A percentile compares a stretch with the other conserved stretches of the same genome.
These are phyloP conservation scores for Dicentrarchus labrax DNA, from an alignment of 2,113 vertebrate genomes.

Conservation along the genomic window DNA sequence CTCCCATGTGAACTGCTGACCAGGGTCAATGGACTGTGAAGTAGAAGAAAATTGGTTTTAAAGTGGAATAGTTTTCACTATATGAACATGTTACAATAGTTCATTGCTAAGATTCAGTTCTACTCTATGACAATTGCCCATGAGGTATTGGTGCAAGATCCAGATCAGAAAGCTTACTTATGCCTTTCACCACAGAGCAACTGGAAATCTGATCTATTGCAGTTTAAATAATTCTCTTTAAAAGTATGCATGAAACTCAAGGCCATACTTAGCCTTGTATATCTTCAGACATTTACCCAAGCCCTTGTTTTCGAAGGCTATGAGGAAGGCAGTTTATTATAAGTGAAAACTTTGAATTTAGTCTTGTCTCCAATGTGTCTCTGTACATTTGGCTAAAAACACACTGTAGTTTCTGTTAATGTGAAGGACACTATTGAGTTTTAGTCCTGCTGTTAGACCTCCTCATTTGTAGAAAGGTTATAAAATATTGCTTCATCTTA, in stretches of 20 bases:
- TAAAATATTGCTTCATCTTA: conserved; percentile 14
- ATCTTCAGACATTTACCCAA: conserved; percentile 1
- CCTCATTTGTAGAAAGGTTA: not conserved
- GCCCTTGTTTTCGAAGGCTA: conserved; percentile 6
- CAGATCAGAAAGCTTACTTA: conserved; percentile 5
- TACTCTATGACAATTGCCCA: not conserved
- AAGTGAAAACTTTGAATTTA: conserved; percentile 56
- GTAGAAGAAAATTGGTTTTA: conserved; percentile 64
- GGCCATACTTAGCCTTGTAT: not conserved
- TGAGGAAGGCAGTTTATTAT: conserved; percentile 12
- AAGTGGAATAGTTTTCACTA: not conserved
- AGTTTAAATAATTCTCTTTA: not conserved
- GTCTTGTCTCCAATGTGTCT: not conserved
- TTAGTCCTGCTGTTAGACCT: not conserved
- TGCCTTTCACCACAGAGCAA: not conserved
- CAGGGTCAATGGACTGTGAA: conserved; percentile 95
- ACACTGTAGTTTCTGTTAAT: not conserved
- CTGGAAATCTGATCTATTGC: conserved; percentile 1
- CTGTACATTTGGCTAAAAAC: not conserved
- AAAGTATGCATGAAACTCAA: not conserved
- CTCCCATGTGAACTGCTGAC: conserved; percentile 99
- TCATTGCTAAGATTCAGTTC: not conserved
- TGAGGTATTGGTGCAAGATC: not conserved
- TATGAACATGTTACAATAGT: not conserved
- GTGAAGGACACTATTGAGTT: conserved; percentile 10